phyloP scores from a whole-genome alignment of 2,797 vertebrate species.

The Propithecus deckenii region DNA sequence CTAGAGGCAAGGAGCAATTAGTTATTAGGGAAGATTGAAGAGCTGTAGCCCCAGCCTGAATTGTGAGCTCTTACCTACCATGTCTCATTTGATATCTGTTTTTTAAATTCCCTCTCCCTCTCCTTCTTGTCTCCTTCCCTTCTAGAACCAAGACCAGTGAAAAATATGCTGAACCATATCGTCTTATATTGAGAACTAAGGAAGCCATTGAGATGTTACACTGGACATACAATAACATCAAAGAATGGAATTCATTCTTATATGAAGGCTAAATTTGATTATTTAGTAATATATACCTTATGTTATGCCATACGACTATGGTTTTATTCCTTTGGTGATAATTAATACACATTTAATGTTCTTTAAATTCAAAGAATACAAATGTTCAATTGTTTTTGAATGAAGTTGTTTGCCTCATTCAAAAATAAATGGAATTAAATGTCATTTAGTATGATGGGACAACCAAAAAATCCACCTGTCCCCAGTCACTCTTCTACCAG shows the following conservation, averaged over 20 bases:
- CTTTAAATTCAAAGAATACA: conserved; percentile 49
- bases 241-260: conserved; percentile 61
- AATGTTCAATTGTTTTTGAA: conserved; percentile 48
- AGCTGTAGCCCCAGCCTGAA: not conserved
- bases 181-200: conserved; percentile 55
- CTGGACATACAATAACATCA: conserved; percentile 63
- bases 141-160: conserved; percentile 57
- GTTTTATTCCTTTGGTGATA: conserved; percentile 58
- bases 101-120: not conserved
- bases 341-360: conserved; percentile 48
- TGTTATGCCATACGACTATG: conserved; percentile 50
- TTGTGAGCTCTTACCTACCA: not conserved
- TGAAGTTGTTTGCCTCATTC: conserved; percentile 35
- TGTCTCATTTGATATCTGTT: conserved; percentile 21
- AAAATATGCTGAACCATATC: conserved; percentile 59
- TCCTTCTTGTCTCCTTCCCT: conserved; percentile 32
- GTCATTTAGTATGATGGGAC: not conserved
- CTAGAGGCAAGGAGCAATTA: not conserved
- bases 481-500: not conserved
- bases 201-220: conserved; percentile 66
- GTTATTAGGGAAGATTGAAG: not conserved
- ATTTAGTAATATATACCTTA: conserved; percentile 66
- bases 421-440: conserved; percentile 56
- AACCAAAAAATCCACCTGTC: not conserved
- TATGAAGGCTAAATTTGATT: conserved; percentile 50